These are phyloP conservation scores for Oeneis ivallda DNA, from an alignment of 2,888 invertebrate genomes.

Conservation along the genomic window DNA sequence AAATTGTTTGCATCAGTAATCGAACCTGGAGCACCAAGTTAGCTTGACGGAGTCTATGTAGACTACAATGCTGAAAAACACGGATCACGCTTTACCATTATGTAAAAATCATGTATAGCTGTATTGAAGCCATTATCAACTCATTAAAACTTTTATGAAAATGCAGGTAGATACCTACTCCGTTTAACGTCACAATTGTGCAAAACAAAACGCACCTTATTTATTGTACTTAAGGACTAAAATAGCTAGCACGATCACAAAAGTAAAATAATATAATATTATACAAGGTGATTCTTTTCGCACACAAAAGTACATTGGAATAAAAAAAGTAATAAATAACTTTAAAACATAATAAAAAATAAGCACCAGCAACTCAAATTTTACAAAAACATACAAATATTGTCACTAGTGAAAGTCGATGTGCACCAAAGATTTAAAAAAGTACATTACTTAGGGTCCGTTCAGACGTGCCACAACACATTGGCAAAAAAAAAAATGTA, in stretches of 20 bases:
- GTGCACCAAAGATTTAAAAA: constrained; percentile 31
- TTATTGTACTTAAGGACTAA: constrained; percentile 15
- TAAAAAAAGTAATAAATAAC: constrained; percentile 35
- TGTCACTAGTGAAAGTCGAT: constrained; percentile 28
- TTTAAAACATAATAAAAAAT: constrained; percentile 29
- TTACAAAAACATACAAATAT: constrained; percentile 15
- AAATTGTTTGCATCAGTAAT: neutral
- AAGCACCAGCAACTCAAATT: constrained; percentile 38
- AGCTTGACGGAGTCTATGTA: too few species aligned
- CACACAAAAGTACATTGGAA: constrained; percentile 26
- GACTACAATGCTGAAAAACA: neutral
- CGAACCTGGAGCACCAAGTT: neutral
- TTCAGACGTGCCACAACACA: neutral
- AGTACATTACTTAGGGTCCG: too few species aligned
- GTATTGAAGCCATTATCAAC: neutral
- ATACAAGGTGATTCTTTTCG: constrained; percentile 8
- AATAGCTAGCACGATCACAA: constrained; percentile 17
- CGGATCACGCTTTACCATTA: neutral
- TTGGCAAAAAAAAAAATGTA: too few species aligned
- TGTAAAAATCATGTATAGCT: neutral
- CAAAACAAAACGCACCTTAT: constrained; percentile 18
- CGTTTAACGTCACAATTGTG: constrained; percentile 13
- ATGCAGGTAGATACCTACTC: neutral
- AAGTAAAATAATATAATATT: constrained; percentile 17
- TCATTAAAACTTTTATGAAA: neutral